Conservation (phyloP, 1,140 invertebrate species). For the Heliothis subflexa region DNA sequence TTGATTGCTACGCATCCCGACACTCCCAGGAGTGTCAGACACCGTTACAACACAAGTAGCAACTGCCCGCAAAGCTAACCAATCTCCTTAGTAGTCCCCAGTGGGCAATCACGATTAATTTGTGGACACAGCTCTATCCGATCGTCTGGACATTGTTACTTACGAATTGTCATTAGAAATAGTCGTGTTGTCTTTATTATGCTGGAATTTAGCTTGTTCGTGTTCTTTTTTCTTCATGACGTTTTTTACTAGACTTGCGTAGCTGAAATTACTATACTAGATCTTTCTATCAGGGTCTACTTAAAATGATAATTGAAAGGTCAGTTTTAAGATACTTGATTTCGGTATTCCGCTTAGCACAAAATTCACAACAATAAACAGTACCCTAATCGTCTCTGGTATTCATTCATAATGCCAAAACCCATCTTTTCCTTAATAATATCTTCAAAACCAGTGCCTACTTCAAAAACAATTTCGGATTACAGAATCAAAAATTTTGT, state of each 20-base stretch:
- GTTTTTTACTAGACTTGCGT: too few species aligned
- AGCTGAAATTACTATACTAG: too few species aligned
- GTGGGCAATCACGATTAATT: conserved; percentile 24
- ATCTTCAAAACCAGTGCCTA: neutral
- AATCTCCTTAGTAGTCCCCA: conserved; percentile 15
- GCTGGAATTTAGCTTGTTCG: neutral
- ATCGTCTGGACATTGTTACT: conserved; percentile 13
- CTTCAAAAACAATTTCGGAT: conserved; percentile 12
- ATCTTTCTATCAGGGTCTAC: too few species aligned
- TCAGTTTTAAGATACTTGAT: too few species aligned
- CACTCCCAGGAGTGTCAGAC: conserved; percentile 7
- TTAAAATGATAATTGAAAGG: too few species aligned
- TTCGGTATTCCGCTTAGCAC: too few species aligned
- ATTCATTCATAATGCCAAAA: too few species aligned
- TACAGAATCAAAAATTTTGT: neutral
- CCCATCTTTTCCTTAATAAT: too few species aligned
- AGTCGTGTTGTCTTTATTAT: neutral
- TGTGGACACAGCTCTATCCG: conserved; percentile 6
- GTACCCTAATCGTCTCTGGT: too few species aligned
- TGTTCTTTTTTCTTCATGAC: neutral
- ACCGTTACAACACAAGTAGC: conserved; percentile 6
- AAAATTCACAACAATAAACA: too few species aligned
- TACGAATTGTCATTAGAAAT: conserved; percentile 12
- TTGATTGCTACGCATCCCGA: conserved; percentile 6
- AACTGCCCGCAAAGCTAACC: neutral